Percentiles rank a stretch among this genome's conserved stretches.
Conservation (phyloP, 2,888 invertebrate genomes). For the Auanema freiburgensis region DNA sequence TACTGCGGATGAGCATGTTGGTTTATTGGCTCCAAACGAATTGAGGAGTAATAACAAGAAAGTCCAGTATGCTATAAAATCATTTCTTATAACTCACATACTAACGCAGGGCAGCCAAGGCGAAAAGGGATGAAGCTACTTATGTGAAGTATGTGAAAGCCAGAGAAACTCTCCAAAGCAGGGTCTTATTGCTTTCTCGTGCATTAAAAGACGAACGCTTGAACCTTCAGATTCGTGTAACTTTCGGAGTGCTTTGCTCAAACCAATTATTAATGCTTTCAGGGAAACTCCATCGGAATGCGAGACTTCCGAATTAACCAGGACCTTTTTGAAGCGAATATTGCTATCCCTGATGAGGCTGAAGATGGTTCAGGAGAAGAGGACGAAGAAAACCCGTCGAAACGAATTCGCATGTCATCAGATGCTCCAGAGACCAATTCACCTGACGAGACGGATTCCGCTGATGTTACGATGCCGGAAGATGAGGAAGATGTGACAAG, state of each 20-base stretch:
- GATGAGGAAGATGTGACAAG: no score
- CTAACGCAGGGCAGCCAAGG: constrained; percentile 11
- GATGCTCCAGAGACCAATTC: no score
- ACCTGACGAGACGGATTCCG: no score
- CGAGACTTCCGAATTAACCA: constrained; percentile 40
- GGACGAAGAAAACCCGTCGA: no score
- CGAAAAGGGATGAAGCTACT: constrained; percentile 11
- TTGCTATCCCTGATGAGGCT: no score
- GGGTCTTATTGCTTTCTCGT: constrained; percentile 14
- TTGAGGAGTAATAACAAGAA: constrained; percentile 4
- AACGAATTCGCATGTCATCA: no score
- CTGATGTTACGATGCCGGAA: no score
- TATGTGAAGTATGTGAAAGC: constrained; percentile 21
- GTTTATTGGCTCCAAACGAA: constrained; percentile 1
- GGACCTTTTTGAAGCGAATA: no score
- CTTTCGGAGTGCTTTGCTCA: not conserved
- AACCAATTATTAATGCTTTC: constrained; percentile 1
- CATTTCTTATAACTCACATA: not conserved
- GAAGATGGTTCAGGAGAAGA: no score
- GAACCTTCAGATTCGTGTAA: constrained; percentile 20
- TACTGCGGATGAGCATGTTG: constrained; percentile 20
- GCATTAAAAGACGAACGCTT: constrained; percentile 23
- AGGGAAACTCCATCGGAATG: constrained; percentile 43
- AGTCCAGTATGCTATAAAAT: constrained; percentile 4
- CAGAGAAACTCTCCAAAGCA: constrained; percentile 17